Conservation (phyloP, 1,140 invertebrate genomes). For the Conopomorpha cramerella region DNA sequence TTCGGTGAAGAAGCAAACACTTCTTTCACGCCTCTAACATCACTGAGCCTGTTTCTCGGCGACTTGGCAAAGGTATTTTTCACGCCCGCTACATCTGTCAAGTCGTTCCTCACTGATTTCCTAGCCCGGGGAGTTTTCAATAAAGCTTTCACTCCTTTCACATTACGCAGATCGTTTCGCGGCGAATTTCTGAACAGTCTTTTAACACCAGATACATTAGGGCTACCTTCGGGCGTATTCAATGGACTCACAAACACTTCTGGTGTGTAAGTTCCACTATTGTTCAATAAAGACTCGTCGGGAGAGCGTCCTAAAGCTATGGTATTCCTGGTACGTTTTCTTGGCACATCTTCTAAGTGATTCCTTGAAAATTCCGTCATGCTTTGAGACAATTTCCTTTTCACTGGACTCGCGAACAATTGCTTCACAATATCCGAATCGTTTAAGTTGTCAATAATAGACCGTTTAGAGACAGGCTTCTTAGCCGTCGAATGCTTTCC, state of each 20-base stretch:
- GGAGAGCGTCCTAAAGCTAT: constrained; percentile 14
- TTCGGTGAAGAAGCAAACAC: constrained; percentile 31
- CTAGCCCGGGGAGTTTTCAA: constrained; percentile 25
- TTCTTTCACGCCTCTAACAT: constrained; percentile 35
- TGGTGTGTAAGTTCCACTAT: constrained; percentile 16
- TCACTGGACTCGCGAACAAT: constrained; percentile 51
- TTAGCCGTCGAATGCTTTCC: constrained; percentile 56
- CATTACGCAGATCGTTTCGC: constrained; percentile 40
- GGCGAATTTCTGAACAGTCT: constrained; percentile 28
- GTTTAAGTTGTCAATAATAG: constrained; percentile 45
- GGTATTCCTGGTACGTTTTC: constrained; percentile 16
- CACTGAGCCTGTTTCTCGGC: constrained; percentile 46
- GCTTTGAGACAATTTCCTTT: constrained; percentile 49
- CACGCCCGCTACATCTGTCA: constrained; percentile 38
- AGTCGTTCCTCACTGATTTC: constrained; percentile 38
- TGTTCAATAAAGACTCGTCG: constrained; percentile 15
- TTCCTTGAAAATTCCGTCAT: constrained; percentile 39
- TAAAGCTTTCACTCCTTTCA: constrained; percentile 36
- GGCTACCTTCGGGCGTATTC: constrained; percentile 18
- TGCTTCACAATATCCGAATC: constrained; percentile 48
- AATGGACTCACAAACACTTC: constrained; percentile 34
- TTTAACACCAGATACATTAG: constrained; percentile 22
- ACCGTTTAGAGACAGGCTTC: constrained; percentile 42
- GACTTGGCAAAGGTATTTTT: constrained; percentile 36
- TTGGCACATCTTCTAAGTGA: constrained; percentile 17